Conservation (phyloP, 2,888 invertebrate species). For the Aphidius colemani region DNA sequence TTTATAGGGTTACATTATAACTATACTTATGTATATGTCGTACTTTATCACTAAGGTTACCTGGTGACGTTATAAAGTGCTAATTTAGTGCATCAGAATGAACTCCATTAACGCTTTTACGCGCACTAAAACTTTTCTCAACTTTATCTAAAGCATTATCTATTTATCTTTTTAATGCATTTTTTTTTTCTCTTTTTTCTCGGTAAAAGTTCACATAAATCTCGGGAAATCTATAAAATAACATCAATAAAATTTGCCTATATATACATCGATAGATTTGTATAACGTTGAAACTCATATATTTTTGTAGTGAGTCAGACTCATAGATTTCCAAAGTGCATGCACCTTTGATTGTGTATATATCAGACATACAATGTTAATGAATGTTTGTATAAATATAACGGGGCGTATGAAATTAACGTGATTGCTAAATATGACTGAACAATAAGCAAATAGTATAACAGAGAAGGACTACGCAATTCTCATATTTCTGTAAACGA, state of each 20-base stretch:
- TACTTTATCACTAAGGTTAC: slow-evolving; percentile 26
- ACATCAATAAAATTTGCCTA: too few species aligned
- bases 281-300: too few species aligned
- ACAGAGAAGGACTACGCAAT: not conserved
- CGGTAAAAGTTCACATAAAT: not conserved
- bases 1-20: not conserved
- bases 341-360: not conserved
- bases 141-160: not conserved
- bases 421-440: slow-evolving; percentile 20
- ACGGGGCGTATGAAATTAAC: slow-evolving; percentile 11
- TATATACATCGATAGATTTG: too few species aligned
- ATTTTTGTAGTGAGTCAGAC: too few species aligned
- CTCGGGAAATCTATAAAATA: too few species aligned
- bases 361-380: slow-evolving; percentile 14
- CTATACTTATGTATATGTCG: slow-evolving; percentile 16
- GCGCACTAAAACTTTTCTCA: slow-evolving; percentile 26
- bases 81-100: slow-evolving; percentile 30
- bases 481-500: slow-evolving; percentile 14
- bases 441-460: slow-evolving; percentile 21
- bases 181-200: slow-evolving; percentile 15
- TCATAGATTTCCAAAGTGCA: too few species aligned
- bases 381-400: slow-evolving; percentile 11
- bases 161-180: not conserved
- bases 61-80: slow-evolving; percentile 30
- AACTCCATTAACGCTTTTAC: slow-evolving; percentile 31